phyloP scores from a whole-genome alignment of 1,140 invertebrate genomes.

The Drosophila nigromelanica region DNA sequence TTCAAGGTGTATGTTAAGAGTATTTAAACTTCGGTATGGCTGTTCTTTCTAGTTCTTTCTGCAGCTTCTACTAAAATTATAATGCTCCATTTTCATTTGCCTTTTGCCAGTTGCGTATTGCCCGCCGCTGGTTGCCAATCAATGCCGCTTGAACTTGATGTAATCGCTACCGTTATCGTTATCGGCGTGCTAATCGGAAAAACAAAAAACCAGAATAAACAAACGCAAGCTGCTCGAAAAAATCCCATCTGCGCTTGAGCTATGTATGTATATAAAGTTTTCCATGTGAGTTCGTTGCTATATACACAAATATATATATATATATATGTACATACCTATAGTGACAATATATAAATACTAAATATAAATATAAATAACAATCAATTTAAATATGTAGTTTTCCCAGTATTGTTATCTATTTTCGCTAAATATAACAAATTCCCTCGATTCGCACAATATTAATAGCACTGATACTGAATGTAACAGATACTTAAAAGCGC shows the following conservation, averaged over 20 bases:
- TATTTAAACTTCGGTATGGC: not conserved
- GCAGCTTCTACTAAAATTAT: conserved; percentile 25
- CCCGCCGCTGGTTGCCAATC: conserved; percentile 42
- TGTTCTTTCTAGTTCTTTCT: not conserved
- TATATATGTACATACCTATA: no score
- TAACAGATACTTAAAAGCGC: no score
- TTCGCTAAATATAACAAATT: no score
- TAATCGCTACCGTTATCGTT: conserved; percentile 24
- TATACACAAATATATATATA: not conserved
- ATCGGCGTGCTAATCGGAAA: not conserved
- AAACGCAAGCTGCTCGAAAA: not conserved
- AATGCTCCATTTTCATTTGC: conserved; percentile 16
- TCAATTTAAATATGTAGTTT: no score
- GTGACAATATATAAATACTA: no score
- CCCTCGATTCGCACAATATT: no score
- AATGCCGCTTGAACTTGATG: conserved; percentile 30
- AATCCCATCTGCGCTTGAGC: not conserved
- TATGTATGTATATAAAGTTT: not conserved
- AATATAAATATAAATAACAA: no score
- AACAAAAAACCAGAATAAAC: not conserved
- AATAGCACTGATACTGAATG: no score
- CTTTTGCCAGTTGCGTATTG: conserved; percentile 43
- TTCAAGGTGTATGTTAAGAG: not conserved
- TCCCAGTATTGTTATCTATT: no score
- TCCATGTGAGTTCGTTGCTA: not conserved